Base-by-base conservation (phyloP, 2,888 invertebrate species). In the Leptinotarsa haldemani region DNA sequence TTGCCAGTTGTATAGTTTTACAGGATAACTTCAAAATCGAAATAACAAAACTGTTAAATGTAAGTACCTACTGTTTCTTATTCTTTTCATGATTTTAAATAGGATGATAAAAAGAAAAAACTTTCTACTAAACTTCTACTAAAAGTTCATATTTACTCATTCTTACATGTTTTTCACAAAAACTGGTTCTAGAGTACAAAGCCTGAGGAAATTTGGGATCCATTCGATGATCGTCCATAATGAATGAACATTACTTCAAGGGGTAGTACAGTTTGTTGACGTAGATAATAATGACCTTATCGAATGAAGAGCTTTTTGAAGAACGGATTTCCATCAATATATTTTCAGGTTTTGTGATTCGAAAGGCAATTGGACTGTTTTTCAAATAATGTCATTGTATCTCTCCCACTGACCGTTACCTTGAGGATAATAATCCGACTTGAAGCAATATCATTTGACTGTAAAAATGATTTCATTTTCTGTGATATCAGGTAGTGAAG, bases 331-430 rank as follows among this genome's bases (percentile, higher is more conserved):
- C 66, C 66, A 66, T 22, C 48, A 1, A 48, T 66, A 48, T 48
- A 25, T 25, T 48, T 16, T 50, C n/a, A 66, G 52, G 4, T 48
- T 66, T 18, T 22, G 18, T 16, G 66, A 66, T 50, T 66, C 48
- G 15, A 50, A 3, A 9, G 48, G 1, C 4, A n/a, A n/a, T n/a
- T n/a, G n/a, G n/a, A 66, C 9, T 22, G 48, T 66, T 66, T 48
- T 66, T 50, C 66, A 66, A 20, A 66, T 66, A 16, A 66, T 66
- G 15, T 50, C 66, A 66, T 66, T 66, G 22, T 50, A 66, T 48
- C 66, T 66, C 20, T 66, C 52, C 2, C 50, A 50, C 48, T 66
- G 46, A 4, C 15, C 48, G n/a, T 20, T 64, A 9, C 64, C 64
- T 40, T 40, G 25, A 25, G 22, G 64, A 4, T 64, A 5, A n/a